A percentile compares a stretch with the other conserved stretches of the same genome.
These are phyloP conservation scores for Diplodus sargus DNA, from an alignment of 2,797 vertebrate genomes.

Conservation along the genomic window DNA sequence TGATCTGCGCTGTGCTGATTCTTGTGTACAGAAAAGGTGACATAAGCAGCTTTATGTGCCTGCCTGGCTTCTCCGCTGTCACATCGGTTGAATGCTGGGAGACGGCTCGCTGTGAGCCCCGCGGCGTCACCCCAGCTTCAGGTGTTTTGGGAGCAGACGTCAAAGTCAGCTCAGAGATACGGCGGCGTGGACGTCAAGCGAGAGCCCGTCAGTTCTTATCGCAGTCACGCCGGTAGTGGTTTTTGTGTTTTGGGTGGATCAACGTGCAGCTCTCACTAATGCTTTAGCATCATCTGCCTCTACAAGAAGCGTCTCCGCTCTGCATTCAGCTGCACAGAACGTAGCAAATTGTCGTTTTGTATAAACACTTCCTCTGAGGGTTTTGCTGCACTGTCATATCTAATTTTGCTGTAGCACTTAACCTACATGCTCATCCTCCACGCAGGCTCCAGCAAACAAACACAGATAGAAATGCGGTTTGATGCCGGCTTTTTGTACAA, in stretches of 20 bases:
- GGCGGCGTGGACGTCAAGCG: neutral
- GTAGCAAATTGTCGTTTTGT: constrained; percentile 39
- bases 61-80: constrained; percentile 35
- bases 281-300: constrained; percentile 41
- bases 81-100: constrained; percentile 26
- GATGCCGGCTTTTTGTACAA: constrained; percentile 5
- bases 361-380: constrained; percentile 55
- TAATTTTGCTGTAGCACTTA: constrained; percentile 49
- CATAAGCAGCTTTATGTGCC: constrained; percentile 68
- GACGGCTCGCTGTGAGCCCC: constrained; percentile 30
- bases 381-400: constrained; percentile 59
- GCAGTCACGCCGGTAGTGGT: constrained; percentile 38
- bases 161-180: constrained; percentile 32
- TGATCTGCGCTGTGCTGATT: constrained; percentile 23
- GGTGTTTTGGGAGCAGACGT: constrained; percentile 49
- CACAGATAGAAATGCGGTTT: constrained; percentile 25
- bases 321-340: constrained; percentile 31
- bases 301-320: constrained; percentile 13
- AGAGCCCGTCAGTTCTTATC: constrained; percentile 59
- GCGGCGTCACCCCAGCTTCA: constrained; percentile 32
- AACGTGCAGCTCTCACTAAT: constrained; percentile 25
- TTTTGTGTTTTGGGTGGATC: constrained; percentile 40
- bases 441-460: constrained; percentile 36
- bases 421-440: constrained; percentile 43
- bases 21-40: constrained; percentile 32